Conservation (phyloP, 2,888 invertebrate genomes). For the Microctonus aethiopoides region DNA sequence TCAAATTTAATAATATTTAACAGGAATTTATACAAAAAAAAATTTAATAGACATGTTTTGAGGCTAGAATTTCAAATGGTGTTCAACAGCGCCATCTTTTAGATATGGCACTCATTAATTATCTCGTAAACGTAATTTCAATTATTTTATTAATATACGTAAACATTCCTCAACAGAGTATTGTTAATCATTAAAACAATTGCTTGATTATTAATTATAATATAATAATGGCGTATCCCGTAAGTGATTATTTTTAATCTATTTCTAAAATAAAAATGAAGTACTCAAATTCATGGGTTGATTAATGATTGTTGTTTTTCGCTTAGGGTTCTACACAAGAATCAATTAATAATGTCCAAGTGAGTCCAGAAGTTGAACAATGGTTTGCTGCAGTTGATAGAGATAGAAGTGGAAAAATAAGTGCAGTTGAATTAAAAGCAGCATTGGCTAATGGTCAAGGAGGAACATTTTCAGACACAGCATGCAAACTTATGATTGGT, state of each 20-base stretch:
- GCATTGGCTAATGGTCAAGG: slow-evolving; percentile 90
- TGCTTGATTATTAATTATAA: neutral
- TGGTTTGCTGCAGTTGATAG: slow-evolving; percentile 88
- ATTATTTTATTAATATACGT: neutral
- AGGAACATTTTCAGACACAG: slow-evolving; percentile 82
- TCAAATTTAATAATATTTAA: too few relatives aligned
- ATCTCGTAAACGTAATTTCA: too few relatives aligned
- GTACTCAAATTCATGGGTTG: too few relatives aligned
- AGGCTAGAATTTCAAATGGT: too few relatives aligned
- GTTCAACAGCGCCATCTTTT: too few relatives aligned
- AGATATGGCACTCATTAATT: too few relatives aligned
- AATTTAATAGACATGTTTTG: too few relatives aligned
- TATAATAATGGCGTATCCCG: slow-evolving; percentile 20
- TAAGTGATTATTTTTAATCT: neutral
- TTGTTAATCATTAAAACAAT: too few relatives aligned
- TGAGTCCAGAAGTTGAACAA: slow-evolving; percentile 80
- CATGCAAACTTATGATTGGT: slow-evolving; percentile 89
- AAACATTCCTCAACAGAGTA: too few relatives aligned
- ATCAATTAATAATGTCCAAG: slow-evolving; percentile 45
- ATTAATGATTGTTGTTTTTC: too few relatives aligned
- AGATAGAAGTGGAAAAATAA: slow-evolving; percentile 86
- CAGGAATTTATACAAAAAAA: too few relatives aligned
- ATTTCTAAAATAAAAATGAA: too few relatives aligned
- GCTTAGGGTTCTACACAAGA: slow-evolving; percentile 47
- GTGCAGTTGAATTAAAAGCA: slow-evolving; percentile 79